These are phyloP conservation scores for Phodopus roborovskii DNA, from an alignment of 2,113 vertebrate species.

Conservation along the genomic window DNA sequence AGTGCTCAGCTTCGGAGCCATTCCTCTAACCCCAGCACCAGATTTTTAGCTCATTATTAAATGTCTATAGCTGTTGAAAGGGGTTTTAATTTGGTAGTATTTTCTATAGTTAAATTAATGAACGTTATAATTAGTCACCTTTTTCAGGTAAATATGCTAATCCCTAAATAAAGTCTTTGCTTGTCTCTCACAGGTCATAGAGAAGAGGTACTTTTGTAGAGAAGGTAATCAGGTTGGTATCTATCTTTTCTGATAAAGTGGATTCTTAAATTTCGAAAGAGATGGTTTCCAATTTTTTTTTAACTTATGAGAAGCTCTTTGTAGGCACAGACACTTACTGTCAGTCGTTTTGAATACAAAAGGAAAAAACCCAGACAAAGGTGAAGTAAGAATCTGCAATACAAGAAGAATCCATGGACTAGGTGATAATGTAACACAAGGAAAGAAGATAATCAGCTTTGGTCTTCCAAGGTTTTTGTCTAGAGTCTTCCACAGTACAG, in stretches of 20 bases:
- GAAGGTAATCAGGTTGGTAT: slow-evolving; percentile 93
- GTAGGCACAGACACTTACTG: slow-evolving; percentile 28
- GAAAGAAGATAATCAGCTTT: slow-evolving; percentile 11
- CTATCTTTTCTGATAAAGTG: slow-evolving; percentile 60
- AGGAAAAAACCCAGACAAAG: neutral
- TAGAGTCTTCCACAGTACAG: neutral
- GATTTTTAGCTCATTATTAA: neutral
- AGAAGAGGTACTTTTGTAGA: slow-evolving; percentile 96
- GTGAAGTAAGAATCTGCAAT: slow-evolving; percentile 3
- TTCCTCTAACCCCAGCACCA: neutral
- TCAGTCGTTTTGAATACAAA: slow-evolving; percentile 33
- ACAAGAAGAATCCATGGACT: neutral
- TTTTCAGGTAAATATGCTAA: neutral
- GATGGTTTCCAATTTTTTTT: slow-evolving; percentile 38
- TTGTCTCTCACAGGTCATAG: slow-evolving; percentile 92
- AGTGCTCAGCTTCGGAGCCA: neutral
- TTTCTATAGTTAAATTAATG: neutral
- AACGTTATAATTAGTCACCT: neutral
- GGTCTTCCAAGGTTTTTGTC: neutral
- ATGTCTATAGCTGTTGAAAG: neutral
- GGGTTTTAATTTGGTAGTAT: neutral
- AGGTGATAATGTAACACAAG: slow-evolving; percentile 14
- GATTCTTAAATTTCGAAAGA: slow-evolving; percentile 40
- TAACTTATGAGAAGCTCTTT: neutral
- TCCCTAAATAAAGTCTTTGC: slow-evolving; percentile 63